Evolutionary conservation across 2,888 invertebrate species (phyloP).

Genomic region (Cheilosia urbana): DNA sequence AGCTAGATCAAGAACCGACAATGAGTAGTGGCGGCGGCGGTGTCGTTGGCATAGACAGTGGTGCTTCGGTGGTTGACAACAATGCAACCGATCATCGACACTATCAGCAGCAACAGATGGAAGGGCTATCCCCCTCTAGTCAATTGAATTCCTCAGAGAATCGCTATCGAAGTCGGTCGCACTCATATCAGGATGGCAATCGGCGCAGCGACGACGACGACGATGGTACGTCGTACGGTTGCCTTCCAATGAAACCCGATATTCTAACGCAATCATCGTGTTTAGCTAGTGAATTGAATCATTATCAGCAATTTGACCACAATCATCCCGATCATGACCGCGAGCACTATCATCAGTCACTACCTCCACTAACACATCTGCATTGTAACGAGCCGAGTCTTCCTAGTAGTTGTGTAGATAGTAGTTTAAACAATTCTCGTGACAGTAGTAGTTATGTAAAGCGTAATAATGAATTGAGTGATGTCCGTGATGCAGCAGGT

Average conservation of each 20-base stretch:
- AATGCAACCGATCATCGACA: slow-evolving; percentile 60
- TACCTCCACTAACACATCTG: slow-evolving; percentile 24
- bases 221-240: slow-evolving; percentile 47
- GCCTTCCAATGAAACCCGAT: slow-evolving; percentile 72
- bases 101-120: slow-evolving; percentile 51
- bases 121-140: slow-evolving; percentile 59
- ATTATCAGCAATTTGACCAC: slow-evolving; percentile 68
- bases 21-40: slow-evolving; percentile 62
- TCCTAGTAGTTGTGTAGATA: slow-evolving; percentile 74
- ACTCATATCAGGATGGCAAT: slow-evolving; percentile 67
- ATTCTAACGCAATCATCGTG: slow-evolving; percentile 64
- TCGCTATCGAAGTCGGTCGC: slow-evolving; percentile 65
- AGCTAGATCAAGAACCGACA: slow-evolving; percentile 75
- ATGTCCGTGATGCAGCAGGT: slow-evolving; percentile 46
- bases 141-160: slow-evolving; percentile 53
- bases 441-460: slow-evolving; percentile 71
- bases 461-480: slow-evolving; percentile 69
- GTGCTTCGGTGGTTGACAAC: slow-evolving; percentile 70
- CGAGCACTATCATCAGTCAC: slow-evolving; percentile 37
- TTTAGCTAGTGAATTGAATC: slow-evolving; percentile 73
- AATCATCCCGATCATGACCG: slow-evolving; percentile 56
- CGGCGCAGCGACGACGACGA: slow-evolving; percentile 67
- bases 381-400: slow-evolving; percentile 70
- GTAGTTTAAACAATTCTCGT: slow-evolving; percentile 75
- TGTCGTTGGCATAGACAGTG: slow-evolving; percentile 57